Evolutionary conservation across 2,113 vertebrate genomes (phyloP).

Genomic region (Proteles cristata): DNA sequence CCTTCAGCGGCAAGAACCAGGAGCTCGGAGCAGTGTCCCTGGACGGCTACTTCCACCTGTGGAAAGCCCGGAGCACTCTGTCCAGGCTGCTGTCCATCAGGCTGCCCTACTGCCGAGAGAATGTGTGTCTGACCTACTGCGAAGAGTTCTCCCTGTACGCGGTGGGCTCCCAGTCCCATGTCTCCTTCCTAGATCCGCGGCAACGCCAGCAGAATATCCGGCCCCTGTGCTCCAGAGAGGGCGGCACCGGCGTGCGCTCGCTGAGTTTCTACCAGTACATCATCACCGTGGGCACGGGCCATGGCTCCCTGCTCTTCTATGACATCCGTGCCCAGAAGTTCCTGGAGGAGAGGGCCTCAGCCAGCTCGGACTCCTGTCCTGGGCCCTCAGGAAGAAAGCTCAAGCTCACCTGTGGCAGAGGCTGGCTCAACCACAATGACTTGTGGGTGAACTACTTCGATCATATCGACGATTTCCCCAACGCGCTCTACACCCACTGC

Average conservation of each 20-base stretch:
- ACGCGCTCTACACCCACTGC: constrained; percentile 98
- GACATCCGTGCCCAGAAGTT: constrained; percentile 96
- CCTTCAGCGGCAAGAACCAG: constrained; percentile 95
- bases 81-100: constrained; percentile 95
- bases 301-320: constrained; percentile 96
- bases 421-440: constrained; percentile 98
- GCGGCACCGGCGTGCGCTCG: constrained; percentile 95
- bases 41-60: constrained; percentile 98
- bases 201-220: constrained; percentile 91
- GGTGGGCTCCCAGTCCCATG: constrained; percentile 96
- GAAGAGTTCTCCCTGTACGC: constrained; percentile 96
- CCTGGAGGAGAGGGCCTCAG: constrained; percentile 88
- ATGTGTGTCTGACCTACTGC: constrained; percentile 96
- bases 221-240: constrained; percentile 93
- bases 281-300: constrained; percentile 96
- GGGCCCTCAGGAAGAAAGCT: constrained; percentile 90
- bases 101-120: constrained; percentile 96
- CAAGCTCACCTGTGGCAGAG: constrained; percentile 94
- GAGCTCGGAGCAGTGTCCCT: constrained; percentile 96
- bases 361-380: constrained; percentile 81
- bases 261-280: constrained; percentile 98
- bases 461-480: constrained; percentile 93
- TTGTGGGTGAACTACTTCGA: constrained; percentile 97
- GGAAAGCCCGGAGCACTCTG: constrained; percentile 93
- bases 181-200: constrained; percentile 95